Evolutionary conservation across 1,140 invertebrate species (phyloP).

Genomic region (Neelides sp.): DNA sequence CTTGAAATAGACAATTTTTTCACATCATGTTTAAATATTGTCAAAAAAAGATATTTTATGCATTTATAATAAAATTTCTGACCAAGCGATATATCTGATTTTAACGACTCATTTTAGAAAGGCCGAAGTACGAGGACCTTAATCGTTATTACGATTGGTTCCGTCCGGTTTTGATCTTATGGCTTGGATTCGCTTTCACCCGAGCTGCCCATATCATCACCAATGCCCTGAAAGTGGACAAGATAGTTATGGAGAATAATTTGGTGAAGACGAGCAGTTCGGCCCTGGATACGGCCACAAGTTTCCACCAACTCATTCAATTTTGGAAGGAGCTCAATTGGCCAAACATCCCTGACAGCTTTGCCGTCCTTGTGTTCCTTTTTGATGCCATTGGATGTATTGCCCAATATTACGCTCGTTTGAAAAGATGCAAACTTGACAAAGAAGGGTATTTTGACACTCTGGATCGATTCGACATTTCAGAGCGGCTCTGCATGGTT

Average conservation of each 20-base stretch:
- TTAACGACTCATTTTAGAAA: no score
- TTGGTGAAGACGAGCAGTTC: constrained; percentile 17
- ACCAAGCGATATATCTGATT: no score
- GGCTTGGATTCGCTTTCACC: constrained; percentile 27
- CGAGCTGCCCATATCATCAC: constrained; percentile 16
- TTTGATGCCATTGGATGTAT: constrained; percentile 22
- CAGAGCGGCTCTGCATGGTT: constrained; percentile 24
- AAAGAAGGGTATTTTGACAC: constrained; percentile 28
- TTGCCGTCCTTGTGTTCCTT: constrained; percentile 20
- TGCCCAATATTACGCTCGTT: constrained; percentile 16
- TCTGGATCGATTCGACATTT: constrained; percentile 22
- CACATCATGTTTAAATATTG: no score
- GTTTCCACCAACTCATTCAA: constrained; percentile 16
- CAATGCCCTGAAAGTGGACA: constrained; percentile 19
- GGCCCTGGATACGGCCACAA: constrained; percentile 20
- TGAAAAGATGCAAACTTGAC: constrained; percentile 19
- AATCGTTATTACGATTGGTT: constrained; percentile 18
- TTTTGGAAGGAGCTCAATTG: constrained; percentile 24
- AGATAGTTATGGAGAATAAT: background rate
- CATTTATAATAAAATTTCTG: no score
- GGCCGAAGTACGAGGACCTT: background rate
- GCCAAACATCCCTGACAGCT: constrained; percentile 22
- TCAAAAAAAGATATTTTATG: no score
- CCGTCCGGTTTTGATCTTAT: constrained; percentile 21
- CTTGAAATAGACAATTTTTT: no score